Evolutionary conservation across 2,113 vertebrate genomes (phyloP).

Genomic region (Calyptommatus sinebrachiatus): DNA sequence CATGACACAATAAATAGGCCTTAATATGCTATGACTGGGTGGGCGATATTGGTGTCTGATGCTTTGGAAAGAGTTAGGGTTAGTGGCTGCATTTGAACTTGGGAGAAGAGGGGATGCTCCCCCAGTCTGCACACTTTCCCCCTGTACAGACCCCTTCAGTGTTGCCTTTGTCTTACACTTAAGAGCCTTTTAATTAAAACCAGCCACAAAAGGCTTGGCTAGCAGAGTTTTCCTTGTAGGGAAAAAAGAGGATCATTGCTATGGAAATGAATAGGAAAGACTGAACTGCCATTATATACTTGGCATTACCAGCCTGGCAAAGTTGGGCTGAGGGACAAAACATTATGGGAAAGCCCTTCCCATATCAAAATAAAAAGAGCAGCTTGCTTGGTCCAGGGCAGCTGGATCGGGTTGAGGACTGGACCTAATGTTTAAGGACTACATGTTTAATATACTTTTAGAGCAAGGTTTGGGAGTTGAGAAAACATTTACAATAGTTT

Average conservation of each 20-base stretch:
- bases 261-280: slow-evolving; percentile 49
- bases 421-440: not conserved
- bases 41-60: not conserved
- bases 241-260: slow-evolving; percentile 40
- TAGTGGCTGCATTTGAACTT: not conserved
- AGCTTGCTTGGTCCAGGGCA: not conserved
- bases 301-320: slow-evolving; percentile 17
- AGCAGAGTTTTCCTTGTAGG: slow-evolving; percentile 28
- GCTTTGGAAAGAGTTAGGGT: not conserved
- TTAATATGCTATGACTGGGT: not conserved
- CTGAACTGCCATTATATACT: not conserved
- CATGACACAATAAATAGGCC: not conserved
- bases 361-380: not conserved
- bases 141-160: slow-evolving; percentile 21
- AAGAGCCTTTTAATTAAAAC: slow-evolving; percentile 64
- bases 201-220: slow-evolving; percentile 54
- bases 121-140: not conserved
- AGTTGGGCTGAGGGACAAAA: not conserved
- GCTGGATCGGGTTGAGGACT: not conserved
- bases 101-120: slow-evolving; percentile 9
- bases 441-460: not conserved
- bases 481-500: not conserved
- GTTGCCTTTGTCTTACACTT: slow-evolving; percentile 58
- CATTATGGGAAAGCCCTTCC: not conserved
- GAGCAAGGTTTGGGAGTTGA: not conserved